Evolutionary conservation across 2,797 vertebrate species (phyloP), one percentile per base, ranked within the genome.

Genomic region (Adrianichthys oophorus): DNA sequence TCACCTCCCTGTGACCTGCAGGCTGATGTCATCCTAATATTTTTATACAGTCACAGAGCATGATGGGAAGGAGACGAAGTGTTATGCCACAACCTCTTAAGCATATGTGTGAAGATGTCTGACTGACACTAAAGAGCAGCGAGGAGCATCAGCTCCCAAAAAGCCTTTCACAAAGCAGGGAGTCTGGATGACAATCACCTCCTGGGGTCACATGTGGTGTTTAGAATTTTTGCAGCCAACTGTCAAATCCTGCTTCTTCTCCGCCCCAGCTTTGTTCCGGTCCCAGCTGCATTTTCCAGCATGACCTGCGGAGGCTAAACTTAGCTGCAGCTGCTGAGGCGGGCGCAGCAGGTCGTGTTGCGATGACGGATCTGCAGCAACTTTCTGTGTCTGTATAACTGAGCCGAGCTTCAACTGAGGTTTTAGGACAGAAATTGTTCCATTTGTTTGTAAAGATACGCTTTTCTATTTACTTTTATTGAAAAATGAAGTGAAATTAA

Each of bases 271-370:
- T 48, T 60, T 54, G 52, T 69, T 66, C 52, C 48, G 68, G 19
- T 52, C 48, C 71, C 57, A 23, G 60, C 37, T 19, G 61, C 68
- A 65, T 68, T 60, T 57, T 68, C 53, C 74, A 23, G 48, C 5
- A 16, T 67, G 81, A 82, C 72, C 70, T n/a, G 69, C 74, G 68
- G 67, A 62, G 63, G 72, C 84, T 90, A 90, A 86, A 88, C 71
- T 83, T 89, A 90, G 85, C 79, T 49, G 72, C 87, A 89, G 87
- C 85, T 90, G 85, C 74, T 75, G 29, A 17, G 42, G 56, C 19
- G 57, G 50, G 71, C 64, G 47, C 52, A 59, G 45, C 24, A 49
- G 70, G 49, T 72, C 76, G 76, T 76, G 71, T 70, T 65, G 73
- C 59, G 63, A 58, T 60, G 73, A 74, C 76, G 57, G 80, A 75